These are phyloP conservation scores for Drosophila rufa DNA, from an alignment of 1,140 invertebrate genomes.

Conservation along the genomic window DNA sequence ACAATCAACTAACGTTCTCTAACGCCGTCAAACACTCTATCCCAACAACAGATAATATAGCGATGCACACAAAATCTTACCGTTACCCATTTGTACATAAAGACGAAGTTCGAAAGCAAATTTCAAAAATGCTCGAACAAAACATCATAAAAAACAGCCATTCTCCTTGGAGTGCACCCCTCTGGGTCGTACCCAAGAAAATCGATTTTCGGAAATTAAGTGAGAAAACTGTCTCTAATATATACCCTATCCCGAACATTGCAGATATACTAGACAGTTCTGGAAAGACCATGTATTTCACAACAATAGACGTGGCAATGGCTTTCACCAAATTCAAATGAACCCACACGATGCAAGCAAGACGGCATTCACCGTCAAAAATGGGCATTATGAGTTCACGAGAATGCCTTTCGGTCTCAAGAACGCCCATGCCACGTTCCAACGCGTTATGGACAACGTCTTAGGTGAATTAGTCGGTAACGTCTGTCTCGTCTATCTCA, in stretches of 20 bases:
- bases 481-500: no score
- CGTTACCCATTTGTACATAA: conserved; percentile 14
- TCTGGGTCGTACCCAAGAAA: conserved; percentile 19
- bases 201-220: no score
- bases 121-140: conserved; percentile 25
- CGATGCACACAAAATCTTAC: conserved; percentile 1
- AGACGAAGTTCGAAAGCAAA: conserved; percentile 21
- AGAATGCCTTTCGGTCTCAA: conserved; percentile 12
- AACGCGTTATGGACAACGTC: conserved; percentile 14
- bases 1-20: no score
- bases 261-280: no score
- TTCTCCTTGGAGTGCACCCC: conserved; percentile 9
- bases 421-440: neutral
- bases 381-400: conserved; percentile 14
- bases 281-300: no score
- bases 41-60: no score
- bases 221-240: no score
- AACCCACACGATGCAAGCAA: no score
- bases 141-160: conserved; percentile 1
- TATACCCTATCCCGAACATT: no score
- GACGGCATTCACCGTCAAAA: conserved; percentile 5
- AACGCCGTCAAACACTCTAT: no score
- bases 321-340: no score
- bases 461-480: conserved; percentile 2
- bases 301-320: no score